Base-by-base conservation (phyloP, 1,140 invertebrate species). In the Carposina sasakii region DNA sequence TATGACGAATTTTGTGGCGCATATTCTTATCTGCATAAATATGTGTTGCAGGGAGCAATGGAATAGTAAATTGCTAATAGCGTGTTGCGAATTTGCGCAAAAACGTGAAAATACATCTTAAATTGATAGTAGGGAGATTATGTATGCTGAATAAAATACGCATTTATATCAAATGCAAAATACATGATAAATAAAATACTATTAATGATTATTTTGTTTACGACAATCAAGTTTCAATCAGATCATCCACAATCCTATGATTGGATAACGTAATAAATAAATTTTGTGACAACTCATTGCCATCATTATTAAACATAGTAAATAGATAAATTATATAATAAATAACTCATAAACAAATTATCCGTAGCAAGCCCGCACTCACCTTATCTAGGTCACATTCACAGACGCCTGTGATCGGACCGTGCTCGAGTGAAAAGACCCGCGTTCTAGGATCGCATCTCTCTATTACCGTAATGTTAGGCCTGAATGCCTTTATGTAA, bases 371-470 rank as follows among this genome's bases (percentile, higher is more conserved):
- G 0, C n/a, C 63, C 20, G 71, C 52, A 68, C 52, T 48, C 43
- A 28, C 54, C 46, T 49, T 68, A 77, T 73, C 48, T 81, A 60
- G 72, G 76, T 77, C 76, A 81, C 75, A 77, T 69, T 81, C 67
- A n/a, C n/a, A n/a, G n/a, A 67, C 74, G 68, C 69, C 61, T 66
- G 71, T 60, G 66, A 63, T 61, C 64, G 66, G 63, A 60, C 65
- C 65, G 55, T 72, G 67, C 74, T 70, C 60, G 63, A n/a, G n/a
- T n/a, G n/a, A n/a, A n/a, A n/a, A n/a, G n/a, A n/a, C n/a, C n/a
- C n/a, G n/a, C n/a, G n/a, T n/a, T n/a, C n/a, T n/a, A n/a, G n/a
- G n/a, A n/a, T n/a, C n/a, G n/a, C n/a, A n/a, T n/a, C n/a, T n/a
- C n/a, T n/a, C n/a, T n/a, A n/a, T n/a, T n/a, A n/a, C n/a, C n/a